Percentiles rank a stretch among this genome's conserved stretches.
phyloP scores from a whole-genome alignment of 2,888 invertebrate genomes.

The Eupeodes luniger region DNA sequence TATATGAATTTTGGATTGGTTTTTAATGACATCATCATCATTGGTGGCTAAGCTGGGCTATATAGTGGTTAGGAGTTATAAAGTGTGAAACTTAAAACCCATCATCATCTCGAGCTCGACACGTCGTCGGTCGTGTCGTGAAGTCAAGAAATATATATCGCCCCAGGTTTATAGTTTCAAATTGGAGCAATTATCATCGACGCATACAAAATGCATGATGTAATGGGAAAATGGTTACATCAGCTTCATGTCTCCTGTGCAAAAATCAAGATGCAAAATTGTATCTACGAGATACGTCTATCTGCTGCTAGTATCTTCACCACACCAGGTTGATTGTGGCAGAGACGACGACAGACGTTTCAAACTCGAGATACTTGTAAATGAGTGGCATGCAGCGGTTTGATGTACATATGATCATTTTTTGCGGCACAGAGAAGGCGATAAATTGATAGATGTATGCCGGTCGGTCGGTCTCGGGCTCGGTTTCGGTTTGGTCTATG shows the following conservation, averaged over 20 bases:
- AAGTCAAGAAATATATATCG: too few relatives aligned
- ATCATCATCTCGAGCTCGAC: not conserved
- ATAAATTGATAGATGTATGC: constrained; percentile 48
- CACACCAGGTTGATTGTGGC: not conserved
- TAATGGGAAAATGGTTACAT: constrained; percentile 67
- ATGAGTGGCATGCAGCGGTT: constrained; percentile 40
- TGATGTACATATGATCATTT: constrained; percentile 19
- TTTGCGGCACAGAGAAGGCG: not conserved
- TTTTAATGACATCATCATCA: constrained; percentile 33
- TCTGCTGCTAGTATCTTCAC: too few relatives aligned
- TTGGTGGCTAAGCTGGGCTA: not conserved
- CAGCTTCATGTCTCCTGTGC: constrained; percentile 14
- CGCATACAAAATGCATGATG: constrained; percentile 56
- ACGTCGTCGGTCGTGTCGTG: not conserved
- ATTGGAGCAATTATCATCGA: constrained; percentile 58
- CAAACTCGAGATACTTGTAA: not conserved
- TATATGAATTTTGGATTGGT: constrained; percentile 19
- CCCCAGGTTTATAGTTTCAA: constrained; percentile 6
- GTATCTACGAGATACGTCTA: constrained; percentile 25
- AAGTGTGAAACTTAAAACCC: constrained; percentile 47
- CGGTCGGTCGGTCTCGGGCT: not conserved
- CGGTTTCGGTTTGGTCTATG: not conserved
- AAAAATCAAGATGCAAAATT: constrained; percentile 34
- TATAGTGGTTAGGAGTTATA: constrained; percentile 2
- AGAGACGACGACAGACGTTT: not conserved